Percentiles rank a stretch among this genome's conserved stretches.
Evolutionary conservation across 2,888 invertebrate species (phyloP).

Genomic region (Acanthopleura granulata): DNA sequence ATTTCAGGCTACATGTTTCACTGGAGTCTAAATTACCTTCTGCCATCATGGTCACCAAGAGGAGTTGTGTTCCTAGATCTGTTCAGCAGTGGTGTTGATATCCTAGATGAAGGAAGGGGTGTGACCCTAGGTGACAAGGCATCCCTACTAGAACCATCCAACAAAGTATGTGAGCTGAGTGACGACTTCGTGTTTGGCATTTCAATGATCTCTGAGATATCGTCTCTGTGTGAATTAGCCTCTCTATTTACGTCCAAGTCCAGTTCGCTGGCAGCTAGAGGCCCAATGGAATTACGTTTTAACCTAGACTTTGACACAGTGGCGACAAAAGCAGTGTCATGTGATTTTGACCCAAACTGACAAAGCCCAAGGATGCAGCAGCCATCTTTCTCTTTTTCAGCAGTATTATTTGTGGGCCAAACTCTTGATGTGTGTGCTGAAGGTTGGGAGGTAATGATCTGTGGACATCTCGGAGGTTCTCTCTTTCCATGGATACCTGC

Average conservation of each 20-base stretch:
- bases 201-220: constrained; percentile 16
- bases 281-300: constrained; percentile 2
- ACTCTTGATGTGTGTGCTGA: background rate
- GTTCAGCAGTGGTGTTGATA: background rate
- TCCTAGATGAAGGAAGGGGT: constrained; percentile 11
- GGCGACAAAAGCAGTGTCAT: background rate
- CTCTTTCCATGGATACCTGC: background rate
- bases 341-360: background rate
- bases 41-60: background rate
- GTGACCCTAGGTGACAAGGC: background rate
- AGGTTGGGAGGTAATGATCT: background rate
- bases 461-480: background rate
- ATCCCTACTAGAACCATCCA: background rate
- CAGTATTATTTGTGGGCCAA: background rate
- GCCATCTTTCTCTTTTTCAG: background rate
- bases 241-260: background rate
- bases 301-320: background rate
- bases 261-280: background rate
- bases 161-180: background rate
- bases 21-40: background rate
- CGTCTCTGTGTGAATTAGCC: background rate
- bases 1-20: no score
- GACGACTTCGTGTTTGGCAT: background rate
- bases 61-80: constrained; percentile 12
- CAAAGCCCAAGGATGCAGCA: background rate